Evolutionary conservation across 2,888 invertebrate species (phyloP), one percentile per base, ranked within the genome.

Genomic region (Arenicola marina): DNA sequence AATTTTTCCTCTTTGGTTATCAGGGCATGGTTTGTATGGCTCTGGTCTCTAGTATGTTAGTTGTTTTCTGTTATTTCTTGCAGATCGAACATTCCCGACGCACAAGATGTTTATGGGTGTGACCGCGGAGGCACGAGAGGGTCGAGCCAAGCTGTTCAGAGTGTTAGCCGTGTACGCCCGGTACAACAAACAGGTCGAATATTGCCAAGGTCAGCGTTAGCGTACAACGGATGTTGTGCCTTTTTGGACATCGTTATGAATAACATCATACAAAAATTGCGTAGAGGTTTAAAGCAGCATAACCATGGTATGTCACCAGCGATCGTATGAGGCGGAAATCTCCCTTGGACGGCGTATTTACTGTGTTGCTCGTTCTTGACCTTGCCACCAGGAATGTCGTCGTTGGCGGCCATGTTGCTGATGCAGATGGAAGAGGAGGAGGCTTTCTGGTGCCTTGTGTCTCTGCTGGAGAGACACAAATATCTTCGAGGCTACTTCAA

Each of bases 371-470:
- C n/a, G n/a, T n/a, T n/a, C n/a, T n/a, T n/a, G n/a, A n/a, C n/a
- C n/a, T 33, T 46, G n/a, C 21, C 53, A 59, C n/a, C 51, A 68
- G 69, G 69, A 4, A 69, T 69, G 69, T 63, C 67, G 0, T 65
- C 58, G 44, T 45, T 69, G 18, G 67, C 66, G 1, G 69, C 66
- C 1, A 44, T 69, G 60, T 38, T 69, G 21, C 57, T 69, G 58
- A 69, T 69, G 67, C 33, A 66, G 28, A 53, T 68, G 62, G 46
- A 45, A 29, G 69, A 69, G 34, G 62, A 57, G 26, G 64, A 63
- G 11, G 63, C 69, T 3, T 69, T 69, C 66, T 69, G 69, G 69
- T 68, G 69, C 29, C 32, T 66, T n/a, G 66, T 69, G 32, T 65
- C 68, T 2, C 56, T 69, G 18, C 58, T 69, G 21, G 69, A 69